phyloP scores from a whole-genome alignment of 1,140 invertebrate genomes.

The Neotoxoptera formosana region DNA sequence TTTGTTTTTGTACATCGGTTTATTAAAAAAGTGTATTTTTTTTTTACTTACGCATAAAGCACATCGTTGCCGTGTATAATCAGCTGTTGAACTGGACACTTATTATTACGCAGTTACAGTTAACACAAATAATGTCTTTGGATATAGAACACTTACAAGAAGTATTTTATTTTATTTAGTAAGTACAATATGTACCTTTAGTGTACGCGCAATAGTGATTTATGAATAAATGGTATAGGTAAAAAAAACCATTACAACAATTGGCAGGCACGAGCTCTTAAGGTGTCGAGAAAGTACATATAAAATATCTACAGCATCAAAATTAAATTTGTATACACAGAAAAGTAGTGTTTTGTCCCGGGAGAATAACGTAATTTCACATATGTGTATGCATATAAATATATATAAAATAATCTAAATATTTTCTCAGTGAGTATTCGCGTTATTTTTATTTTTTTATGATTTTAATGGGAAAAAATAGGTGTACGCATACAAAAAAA shows the following conservation, averaged over 20 bases:
- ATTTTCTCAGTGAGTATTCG: background rate
- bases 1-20: background rate
- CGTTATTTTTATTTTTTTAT: background rate
- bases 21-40: background rate
- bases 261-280: conserved; percentile 9
- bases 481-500: background rate
- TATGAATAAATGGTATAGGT: background rate
- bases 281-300: conserved; percentile 22
- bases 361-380: background rate
- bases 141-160: background rate
- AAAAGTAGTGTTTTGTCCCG: background rate
- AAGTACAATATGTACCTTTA: background rate
- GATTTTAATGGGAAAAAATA: background rate
- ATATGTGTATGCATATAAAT: background rate
- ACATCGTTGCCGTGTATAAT: background rate
- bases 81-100: background rate
- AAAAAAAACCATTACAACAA: conserved; percentile 25
- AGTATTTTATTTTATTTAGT: background rate
- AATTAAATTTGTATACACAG: conserved; percentile 32
- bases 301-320: conserved; percentile 17
- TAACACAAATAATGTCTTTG: background rate
- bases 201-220: background rate
- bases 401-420: conserved; percentile 20
- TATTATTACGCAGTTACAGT: background rate
- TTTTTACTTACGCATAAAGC: too few relatives aligned